These are phyloP conservation scores for Camponotus floridanus DNA, from an alignment of 1,140 invertebrate species.

Conservation along the genomic window DNA sequence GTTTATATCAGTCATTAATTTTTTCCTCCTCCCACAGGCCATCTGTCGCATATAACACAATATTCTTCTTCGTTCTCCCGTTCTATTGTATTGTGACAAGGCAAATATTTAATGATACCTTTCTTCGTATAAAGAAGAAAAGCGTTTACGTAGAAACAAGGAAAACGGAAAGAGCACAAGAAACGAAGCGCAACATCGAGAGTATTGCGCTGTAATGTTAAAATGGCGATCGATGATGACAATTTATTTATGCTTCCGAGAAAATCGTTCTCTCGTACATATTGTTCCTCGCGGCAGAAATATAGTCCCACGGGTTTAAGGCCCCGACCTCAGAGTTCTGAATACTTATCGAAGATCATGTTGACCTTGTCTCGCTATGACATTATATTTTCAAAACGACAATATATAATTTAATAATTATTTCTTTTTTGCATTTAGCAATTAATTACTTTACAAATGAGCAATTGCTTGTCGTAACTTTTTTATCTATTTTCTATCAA, in stretches of 20 bases:
- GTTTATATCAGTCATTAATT: conserved; percentile 34
- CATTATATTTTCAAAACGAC: neutral
- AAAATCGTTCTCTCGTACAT: conserved; percentile 27
- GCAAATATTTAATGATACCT: conserved; percentile 52
- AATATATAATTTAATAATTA: neutral
- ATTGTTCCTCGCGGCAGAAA: neutral
- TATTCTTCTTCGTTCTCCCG: neutral
- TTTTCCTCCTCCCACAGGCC: neutral
- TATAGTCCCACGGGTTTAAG: conserved; percentile 8
- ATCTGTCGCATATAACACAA: conserved; percentile 1
- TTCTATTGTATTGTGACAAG: conserved; percentile 5
- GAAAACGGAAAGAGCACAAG: conserved; percentile 9
- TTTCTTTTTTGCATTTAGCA: neutral
- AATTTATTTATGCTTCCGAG: conserved; percentile 67
- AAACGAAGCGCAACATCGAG: conserved; percentile 9
- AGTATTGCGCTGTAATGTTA: neutral
- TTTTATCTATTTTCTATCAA: neutral
- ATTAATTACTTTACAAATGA: neutral
- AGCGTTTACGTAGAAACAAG: conserved; percentile 5
- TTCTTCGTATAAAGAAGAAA: conserved; percentile 13
- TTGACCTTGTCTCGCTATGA: neutral
- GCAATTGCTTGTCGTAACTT: neutral
- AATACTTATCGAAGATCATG: conserved; percentile 6
- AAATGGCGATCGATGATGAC: conserved; percentile 41
- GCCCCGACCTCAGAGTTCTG: neutral